Percentiles rank a stretch among this genome's conserved stretches.
These are phyloP conservation scores for Allygus modestus DNA, from an alignment of 2,888 invertebrate genomes.

Conservation along the genomic window DNA sequence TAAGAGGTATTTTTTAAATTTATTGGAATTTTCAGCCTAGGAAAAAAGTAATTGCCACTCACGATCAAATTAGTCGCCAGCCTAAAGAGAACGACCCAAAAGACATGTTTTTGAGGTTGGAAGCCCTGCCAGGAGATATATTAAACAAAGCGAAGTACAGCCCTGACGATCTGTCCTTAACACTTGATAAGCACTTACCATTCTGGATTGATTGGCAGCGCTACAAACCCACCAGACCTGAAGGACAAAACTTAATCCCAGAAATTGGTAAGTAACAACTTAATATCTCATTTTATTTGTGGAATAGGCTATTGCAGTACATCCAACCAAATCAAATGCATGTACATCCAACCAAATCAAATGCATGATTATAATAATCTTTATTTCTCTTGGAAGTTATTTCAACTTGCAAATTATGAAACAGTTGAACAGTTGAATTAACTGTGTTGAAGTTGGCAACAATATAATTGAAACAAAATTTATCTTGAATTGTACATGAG, in stretches of 20 bases:
- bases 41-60: conserved; percentile 22
- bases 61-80: conserved; percentile 3
- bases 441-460: no score
- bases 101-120: conserved; percentile 2
- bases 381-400: no score
- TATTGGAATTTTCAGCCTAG: conserved; percentile 6
- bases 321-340: no score
- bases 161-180: conserved; percentile 14
- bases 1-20: no score
- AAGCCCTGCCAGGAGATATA: conserved; percentile 28
- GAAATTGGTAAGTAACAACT: conserved; percentile 15
- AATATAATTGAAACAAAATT: no score
- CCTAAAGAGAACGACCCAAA: conserved; percentile 18
- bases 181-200: conserved; percentile 17
- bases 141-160: not conserved
- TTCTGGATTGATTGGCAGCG: conserved; percentile 1
- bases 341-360: no score
- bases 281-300: not conserved
- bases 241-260: not conserved
- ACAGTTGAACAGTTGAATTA: no score
- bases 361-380: no score
- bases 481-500: no score
- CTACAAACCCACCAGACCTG: not conserved
- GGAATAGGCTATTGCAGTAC: no score
- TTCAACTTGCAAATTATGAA: no score